phyloP scores from a whole-genome alignment of 2,797 vertebrate species.

The Crocidura indochinensis region DNA sequence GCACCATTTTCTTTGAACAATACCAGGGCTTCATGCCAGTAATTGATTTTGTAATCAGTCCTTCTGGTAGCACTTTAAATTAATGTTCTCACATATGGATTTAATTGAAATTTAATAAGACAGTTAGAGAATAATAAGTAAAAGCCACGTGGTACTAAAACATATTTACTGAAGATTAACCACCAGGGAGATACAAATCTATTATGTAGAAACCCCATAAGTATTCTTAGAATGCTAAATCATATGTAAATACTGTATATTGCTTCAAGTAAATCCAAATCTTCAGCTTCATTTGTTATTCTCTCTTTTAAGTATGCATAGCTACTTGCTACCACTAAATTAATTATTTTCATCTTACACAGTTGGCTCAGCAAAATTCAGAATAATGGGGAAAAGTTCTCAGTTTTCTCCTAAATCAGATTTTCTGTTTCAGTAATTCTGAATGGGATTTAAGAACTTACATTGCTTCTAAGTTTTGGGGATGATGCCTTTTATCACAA shows the following conservation, averaged over 20 bases:
- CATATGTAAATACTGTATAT: constrained; percentile 68
- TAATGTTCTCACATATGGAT: constrained; percentile 51
- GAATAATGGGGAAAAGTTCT: not conserved
- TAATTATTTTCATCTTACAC: constrained; percentile 41
- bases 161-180: constrained; percentile 82
- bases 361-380: constrained; percentile 31
- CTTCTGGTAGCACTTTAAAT: constrained; percentile 72
- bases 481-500: not conserved
- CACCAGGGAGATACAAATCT: constrained; percentile 70
- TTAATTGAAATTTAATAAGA: constrained; percentile 83
- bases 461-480: not conserved
- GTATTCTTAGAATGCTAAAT: constrained; percentile 68
- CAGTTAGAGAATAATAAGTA: constrained; percentile 66
- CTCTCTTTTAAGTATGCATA: constrained; percentile 71
- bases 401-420: constrained; percentile 34
- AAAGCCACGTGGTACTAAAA: constrained; percentile 77
- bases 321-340: constrained; percentile 61
- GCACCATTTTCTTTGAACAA: constrained; percentile 68
- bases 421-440: not conserved
- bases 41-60: constrained; percentile 80
- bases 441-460: not conserved
- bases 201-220: constrained; percentile 69
- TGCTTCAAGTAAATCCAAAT: constrained; percentile 67
- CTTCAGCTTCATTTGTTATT: constrained; percentile 60
- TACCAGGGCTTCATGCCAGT: constrained; percentile 57